These are phyloP conservation scores for Anhinga anhinga DNA, from an alignment of 2,113 vertebrate genomes.

Conservation along the genomic window DNA sequence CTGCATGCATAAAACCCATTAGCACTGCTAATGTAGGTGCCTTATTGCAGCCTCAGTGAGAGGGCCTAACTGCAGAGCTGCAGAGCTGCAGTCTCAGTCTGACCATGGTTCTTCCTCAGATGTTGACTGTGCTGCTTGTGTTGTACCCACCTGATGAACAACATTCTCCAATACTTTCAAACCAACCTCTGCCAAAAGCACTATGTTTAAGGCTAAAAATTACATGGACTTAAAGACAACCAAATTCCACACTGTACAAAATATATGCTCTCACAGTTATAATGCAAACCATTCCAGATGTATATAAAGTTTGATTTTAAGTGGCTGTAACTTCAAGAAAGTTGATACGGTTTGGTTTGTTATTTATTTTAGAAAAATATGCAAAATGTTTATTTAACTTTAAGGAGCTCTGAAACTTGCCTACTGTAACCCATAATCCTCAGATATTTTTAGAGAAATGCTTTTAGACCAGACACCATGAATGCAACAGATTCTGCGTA, in stretches of 20 bases:
- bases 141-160: neutral
- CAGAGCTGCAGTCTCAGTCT: neutral
- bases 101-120: neutral
- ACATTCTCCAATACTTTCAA: neutral
- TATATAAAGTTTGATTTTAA: neutral
- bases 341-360: neutral
- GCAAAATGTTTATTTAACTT: slow-evolving; percentile 9
- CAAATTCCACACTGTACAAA: neutral
- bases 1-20: neutral
- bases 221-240: neutral
- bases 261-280: neutral
- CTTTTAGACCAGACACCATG: slow-evolving; percentile 16
- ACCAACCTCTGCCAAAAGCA: neutral
- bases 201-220: neutral
- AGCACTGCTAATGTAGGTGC: neutral
- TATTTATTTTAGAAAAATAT: slow-evolving; percentile 29
- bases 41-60: neutral
- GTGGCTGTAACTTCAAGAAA: neutral
- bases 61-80: neutral
- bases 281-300: neutral
- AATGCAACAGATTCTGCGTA: neutral
- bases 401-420: neutral
- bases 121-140: neutral
- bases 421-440: slow-evolving; percentile 41
- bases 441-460: slow-evolving; percentile 43